phyloP scores from a whole-genome alignment of 2,797 vertebrate species.

The Sebastes iracundus region DNA sequence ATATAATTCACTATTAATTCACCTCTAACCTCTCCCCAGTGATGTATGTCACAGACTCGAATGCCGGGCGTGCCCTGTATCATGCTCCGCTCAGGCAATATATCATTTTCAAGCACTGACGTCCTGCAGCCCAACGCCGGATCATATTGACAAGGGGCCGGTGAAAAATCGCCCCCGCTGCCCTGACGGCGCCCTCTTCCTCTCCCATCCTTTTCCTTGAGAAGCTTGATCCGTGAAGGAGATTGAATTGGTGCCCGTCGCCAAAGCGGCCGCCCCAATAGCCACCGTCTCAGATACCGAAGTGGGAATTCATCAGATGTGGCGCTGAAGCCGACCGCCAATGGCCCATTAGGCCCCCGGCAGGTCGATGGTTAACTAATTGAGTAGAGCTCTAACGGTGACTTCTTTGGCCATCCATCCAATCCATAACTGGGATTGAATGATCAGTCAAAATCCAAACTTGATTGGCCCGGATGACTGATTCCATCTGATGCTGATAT shows the following conservation, averaged over 20 bases:
- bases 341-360: slow-evolving; percentile 65
- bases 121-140: background rate
- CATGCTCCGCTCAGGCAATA: slow-evolving; percentile 16
- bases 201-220: slow-evolving; percentile 18
- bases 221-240: slow-evolving; percentile 57
- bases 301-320: slow-evolving; percentile 64
- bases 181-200: background rate
- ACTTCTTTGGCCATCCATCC: slow-evolving; percentile 36
- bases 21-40: slow-evolving; percentile 54
- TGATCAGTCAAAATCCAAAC: slow-evolving; percentile 50
- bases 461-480: slow-evolving; percentile 46
- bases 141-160: slow-evolving; percentile 56
- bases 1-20: slow-evolving; percentile 60
- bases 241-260: slow-evolving; percentile 52
- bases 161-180: slow-evolving; percentile 54
- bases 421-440: slow-evolving; percentile 46
- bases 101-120: slow-evolving; percentile 49
- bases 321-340: slow-evolving; percentile 25
- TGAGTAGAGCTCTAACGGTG: slow-evolving; percentile 51
- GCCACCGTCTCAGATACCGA: slow-evolving; percentile 22
- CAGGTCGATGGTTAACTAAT: slow-evolving; percentile 77
- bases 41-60: slow-evolving; percentile 64
- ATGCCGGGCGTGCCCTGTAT: slow-evolving; percentile 13
- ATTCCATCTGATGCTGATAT: slow-evolving; percentile 16
- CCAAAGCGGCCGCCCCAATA: slow-evolving; percentile 15